These are phyloP conservation scores for Myotis davidii DNA, from an alignment of 2,113 vertebrate species.

Conservation along the genomic window DNA sequence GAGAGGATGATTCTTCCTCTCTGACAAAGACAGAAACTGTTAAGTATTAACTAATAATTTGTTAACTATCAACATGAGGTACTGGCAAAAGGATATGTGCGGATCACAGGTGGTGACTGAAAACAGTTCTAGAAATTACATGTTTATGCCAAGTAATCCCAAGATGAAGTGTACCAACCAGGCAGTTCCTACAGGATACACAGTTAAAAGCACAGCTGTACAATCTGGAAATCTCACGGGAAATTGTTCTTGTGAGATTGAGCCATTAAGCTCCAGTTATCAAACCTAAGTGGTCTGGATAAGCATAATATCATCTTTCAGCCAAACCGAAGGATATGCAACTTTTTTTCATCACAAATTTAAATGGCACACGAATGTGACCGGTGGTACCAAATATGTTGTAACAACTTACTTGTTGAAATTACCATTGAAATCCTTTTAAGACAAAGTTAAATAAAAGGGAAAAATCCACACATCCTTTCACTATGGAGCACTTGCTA, in stretches of 20 bases:
- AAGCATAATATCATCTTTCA: conserved; percentile 50
- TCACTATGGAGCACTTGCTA: background rate
- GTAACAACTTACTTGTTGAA: conserved; percentile 53
- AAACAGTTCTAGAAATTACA: background rate
- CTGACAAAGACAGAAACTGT: background rate
- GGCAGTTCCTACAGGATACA: background rate
- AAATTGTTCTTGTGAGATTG: conserved; percentile 36
- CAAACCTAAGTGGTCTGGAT: conserved; percentile 34
- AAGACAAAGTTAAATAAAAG: conserved; percentile 56
- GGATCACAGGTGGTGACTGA: background rate
- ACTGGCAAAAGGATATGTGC: background rate
- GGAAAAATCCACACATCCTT: conserved; percentile 30
- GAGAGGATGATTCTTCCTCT: background rate
- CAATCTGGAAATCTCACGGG: conserved; percentile 22
- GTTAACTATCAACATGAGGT: background rate
- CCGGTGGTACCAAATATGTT: conserved; percentile 33
- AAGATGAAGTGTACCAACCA: conserved; percentile 15
- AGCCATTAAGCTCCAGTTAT: conserved; percentile 37
- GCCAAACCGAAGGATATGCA: background rate
- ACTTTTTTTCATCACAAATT: conserved; percentile 56
- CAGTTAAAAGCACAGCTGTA: background rate
- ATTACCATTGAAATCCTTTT: conserved; percentile 53
- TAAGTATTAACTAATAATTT: background rate
- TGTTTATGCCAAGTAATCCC: background rate
- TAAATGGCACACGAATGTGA: conserved; percentile 42